Evolutionary conservation across 64 coral and sea anemone species (phyloP).

Genomic region (Dendronephthya gigantea): DNA sequence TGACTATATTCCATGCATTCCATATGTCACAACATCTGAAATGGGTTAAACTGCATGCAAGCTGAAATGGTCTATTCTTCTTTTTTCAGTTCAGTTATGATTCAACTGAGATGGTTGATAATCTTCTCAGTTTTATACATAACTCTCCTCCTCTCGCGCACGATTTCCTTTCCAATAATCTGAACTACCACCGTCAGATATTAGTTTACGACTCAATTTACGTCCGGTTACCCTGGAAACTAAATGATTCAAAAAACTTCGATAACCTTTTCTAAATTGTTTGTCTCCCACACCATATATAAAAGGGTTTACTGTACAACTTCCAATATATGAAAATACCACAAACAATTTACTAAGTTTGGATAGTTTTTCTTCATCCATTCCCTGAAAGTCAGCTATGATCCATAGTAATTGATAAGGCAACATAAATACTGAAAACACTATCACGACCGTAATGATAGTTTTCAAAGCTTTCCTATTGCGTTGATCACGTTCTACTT

Average conservation of each 20-base stretch:
- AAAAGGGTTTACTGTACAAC: not conserved
- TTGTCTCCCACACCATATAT: not conserved
- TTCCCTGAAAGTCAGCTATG: not conserved
- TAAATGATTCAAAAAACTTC: not conserved
- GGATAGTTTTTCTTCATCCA: not conserved
- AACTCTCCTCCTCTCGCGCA: not conserved
- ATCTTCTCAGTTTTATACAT: not conserved
- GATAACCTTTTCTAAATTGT: not conserved
- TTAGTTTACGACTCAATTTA: not conserved
- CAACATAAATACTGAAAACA: not conserved
- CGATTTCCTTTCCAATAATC: not conserved
- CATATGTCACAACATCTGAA: too few relatives aligned
- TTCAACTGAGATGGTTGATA: not conserved
- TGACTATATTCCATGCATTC: too few relatives aligned
- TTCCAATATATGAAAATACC: conserved; percentile 6
- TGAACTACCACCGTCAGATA: not conserved
- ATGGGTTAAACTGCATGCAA: too few relatives aligned
- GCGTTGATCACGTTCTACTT: not conserved
- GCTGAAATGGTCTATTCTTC: too few relatives aligned
- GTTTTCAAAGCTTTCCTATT: not conserved
- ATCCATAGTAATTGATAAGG: not conserved
- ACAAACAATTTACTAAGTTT: not conserved
- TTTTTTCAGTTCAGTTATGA: too few relatives aligned
- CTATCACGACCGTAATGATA: not conserved
- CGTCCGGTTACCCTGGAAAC: not conserved